Evolutionary conservation across 2,888 invertebrate species (phyloP).

Genomic region (Ectemnius lituratus): DNA sequence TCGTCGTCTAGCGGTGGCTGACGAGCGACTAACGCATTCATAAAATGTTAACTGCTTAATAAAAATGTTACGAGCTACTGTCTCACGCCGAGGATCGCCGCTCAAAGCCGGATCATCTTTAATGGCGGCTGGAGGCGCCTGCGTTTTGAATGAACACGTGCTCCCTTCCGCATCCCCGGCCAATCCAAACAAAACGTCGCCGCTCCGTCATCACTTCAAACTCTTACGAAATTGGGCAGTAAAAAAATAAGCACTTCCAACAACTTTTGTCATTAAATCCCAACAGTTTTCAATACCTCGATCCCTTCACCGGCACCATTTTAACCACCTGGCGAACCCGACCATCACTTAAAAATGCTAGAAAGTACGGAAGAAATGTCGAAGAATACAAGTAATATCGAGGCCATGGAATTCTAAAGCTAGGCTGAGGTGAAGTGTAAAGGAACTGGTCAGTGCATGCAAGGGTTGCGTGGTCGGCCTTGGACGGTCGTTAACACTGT

Average conservation of each 20-base stretch:
- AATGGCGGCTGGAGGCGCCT: constrained; percentile 33
- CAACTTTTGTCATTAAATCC: constrained; percentile 3
- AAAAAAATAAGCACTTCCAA: too few species aligned
- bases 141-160: constrained; percentile 37
- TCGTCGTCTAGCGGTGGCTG: constrained; percentile 36
- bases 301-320: too few species aligned
- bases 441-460: constrained; percentile 31
- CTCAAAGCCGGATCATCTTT: constrained; percentile 42
- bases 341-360: too few species aligned
- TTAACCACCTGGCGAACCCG: too few species aligned
- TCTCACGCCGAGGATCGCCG: constrained; percentile 56
- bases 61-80: constrained; percentile 68
- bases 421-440: constrained; percentile 42
- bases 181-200: constrained; percentile 1
- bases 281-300: background rate
- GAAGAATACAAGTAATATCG: too few species aligned
- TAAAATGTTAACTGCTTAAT: constrained; percentile 69
- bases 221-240: background rate
- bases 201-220: background rate
- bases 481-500: constrained; percentile 68
- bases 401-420: background rate
- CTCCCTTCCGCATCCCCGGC: constrained; percentile 20
- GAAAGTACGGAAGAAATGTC: too few species aligned
- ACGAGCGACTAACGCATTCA: constrained; percentile 52
- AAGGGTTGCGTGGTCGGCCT: constrained; percentile 70